Conservation (phyloP, 2,797 vertebrate species). For the Oreochromis grahami region DNA sequence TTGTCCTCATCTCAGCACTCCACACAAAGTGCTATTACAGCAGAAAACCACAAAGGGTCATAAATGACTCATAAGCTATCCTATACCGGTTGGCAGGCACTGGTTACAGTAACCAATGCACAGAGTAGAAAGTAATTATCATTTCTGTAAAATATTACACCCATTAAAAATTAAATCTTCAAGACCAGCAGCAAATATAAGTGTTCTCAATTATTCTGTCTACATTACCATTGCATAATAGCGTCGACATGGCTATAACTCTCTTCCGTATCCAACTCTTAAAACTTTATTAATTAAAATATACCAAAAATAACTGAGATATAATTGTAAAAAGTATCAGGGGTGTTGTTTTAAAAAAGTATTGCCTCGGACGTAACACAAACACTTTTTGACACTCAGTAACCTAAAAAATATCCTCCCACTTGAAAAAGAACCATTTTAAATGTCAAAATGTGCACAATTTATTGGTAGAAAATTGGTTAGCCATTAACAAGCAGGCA, state of each 20-base stretch:
- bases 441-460: neutral
- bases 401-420: neutral
- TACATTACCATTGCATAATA: neutral
- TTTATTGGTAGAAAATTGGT: neutral
- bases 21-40: conserved; percentile 50
- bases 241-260: neutral
- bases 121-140: neutral
- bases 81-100: neutral
- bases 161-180: neutral
- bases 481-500: neutral
- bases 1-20: conserved; percentile 62
- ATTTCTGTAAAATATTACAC: neutral
- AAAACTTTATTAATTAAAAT: neutral
- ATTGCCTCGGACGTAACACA: neutral
- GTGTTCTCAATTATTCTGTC: neutral
- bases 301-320: neutral
- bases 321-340: neutral
- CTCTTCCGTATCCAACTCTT: neutral
- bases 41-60: conserved; percentile 50
- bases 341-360: neutral
- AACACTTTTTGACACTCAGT: neutral
- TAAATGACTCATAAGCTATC: conserved; percentile 42
- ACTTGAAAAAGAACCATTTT: neutral
- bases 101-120: neutral
- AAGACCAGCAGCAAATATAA: neutral